A percentile compares a stretch with the other conserved stretches of the same genome.
Evolutionary conservation across 1,140 invertebrate species (phyloP).

Genomic region (Onthophagus taurus): DNA sequence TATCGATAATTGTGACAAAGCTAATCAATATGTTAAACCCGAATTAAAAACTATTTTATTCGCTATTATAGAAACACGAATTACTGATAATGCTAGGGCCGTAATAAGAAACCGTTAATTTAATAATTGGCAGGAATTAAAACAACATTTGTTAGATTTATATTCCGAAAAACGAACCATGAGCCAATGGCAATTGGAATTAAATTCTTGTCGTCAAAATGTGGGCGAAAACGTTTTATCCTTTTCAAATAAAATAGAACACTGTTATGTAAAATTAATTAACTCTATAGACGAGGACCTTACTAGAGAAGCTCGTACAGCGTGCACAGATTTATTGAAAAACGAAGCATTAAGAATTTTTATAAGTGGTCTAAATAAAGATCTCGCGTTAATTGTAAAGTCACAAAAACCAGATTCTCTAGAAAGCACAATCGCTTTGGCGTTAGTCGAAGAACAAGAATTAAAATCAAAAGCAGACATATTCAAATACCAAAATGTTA

Average conservation of each 20-base stretch:
- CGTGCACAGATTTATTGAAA: slow-evolving; percentile 23
- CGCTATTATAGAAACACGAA: slow-evolving; percentile 12
- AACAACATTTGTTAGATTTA: slow-evolving; percentile 9
- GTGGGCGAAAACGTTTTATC: slow-evolving; percentile 7
- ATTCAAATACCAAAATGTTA: slow-evolving; percentile 4
- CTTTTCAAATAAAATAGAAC: slow-evolving; percentile 11
- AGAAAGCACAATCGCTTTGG: slow-evolving; percentile 5
- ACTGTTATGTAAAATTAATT: slow-evolving; percentile 21
- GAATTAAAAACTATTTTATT: slow-evolving; percentile 10
- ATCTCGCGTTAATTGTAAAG: slow-evolving; percentile 6
- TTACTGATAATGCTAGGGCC: slow-evolving; percentile 16
- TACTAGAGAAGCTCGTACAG: slow-evolving; percentile 17
- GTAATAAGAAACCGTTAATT: slow-evolving; percentile 12
- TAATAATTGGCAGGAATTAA: slow-evolving; percentile 12
- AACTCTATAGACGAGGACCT: slow-evolving; percentile 22
- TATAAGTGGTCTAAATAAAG: slow-evolving; percentile 21
- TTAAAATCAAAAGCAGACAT: slow-evolving; percentile 5
- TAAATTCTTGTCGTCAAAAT: slow-evolving; percentile 16
- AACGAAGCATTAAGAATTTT: slow-evolving; percentile 24
- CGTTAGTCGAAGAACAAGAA: slow-evolving; percentile 3
- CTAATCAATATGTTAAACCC: slow-evolving; percentile 2
- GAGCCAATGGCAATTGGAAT: slow-evolving; percentile 13
- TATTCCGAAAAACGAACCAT: slow-evolving; percentile 15
- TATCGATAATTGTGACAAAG: slow-evolving; percentile 17
- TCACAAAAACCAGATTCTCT: slow-evolving; percentile 9